phyloP scores from a whole-genome alignment of 1,140 invertebrate species.

The Notospermus geniculatus region DNA sequence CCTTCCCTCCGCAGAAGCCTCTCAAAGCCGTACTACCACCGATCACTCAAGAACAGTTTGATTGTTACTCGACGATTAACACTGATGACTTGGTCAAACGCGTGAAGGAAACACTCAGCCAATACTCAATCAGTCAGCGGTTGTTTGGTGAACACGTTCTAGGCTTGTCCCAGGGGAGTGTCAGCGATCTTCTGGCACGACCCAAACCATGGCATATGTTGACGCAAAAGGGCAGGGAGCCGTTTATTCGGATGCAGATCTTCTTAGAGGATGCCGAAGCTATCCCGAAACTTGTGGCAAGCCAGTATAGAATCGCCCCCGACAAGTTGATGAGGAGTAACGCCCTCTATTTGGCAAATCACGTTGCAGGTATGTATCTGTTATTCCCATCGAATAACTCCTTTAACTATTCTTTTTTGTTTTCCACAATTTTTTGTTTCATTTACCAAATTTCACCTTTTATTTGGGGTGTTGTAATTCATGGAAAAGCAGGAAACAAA shows the following conservation, averaged over 20 bases:
- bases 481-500: too few relatives aligned
- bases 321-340: conserved; percentile 67
- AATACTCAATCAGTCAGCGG: conserved; percentile 97
- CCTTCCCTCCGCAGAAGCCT: conserved; percentile 72
- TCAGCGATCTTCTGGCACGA: conserved; percentile 95
- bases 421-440: not conserved
- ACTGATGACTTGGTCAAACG: conserved; percentile 96
- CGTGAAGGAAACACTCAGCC: conserved; percentile 95
- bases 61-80: conserved; percentile 96
- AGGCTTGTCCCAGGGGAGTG: conserved; percentile 83
- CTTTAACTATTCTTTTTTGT: not conserved
- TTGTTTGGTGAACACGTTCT: conserved; percentile 97
- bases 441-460: too few relatives aligned
- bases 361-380: conserved; percentile 6
- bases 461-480: too few relatives aligned
- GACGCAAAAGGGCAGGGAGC: conserved; percentile 95
- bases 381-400: conserved; percentile 1
- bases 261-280: conserved; percentile 97
- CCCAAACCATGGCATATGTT: conserved; percentile 99
- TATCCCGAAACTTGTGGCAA: conserved; percentile 92
- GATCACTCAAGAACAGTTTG: conserved; percentile 98
- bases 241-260: conserved; percentile 96
- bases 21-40: conserved; percentile 94
- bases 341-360: conserved; percentile 18
- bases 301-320: conserved; percentile 95